Evolutionary conservation across 2,113 vertebrate genomes (phyloP).

Genomic region (Poeciliopsis prolifica): DNA sequence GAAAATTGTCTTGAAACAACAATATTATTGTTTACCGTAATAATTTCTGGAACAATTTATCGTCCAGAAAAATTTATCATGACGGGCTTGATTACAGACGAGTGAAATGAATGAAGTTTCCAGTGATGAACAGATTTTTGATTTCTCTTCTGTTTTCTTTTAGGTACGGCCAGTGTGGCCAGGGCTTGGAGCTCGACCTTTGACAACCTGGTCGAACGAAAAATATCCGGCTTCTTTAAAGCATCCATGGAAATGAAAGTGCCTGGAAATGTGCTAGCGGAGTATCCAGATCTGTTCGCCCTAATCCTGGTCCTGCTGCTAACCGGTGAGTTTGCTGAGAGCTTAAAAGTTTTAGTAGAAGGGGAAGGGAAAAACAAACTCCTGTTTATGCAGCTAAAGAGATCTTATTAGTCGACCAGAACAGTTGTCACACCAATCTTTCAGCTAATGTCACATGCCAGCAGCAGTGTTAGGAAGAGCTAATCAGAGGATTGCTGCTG

Average conservation of each 20-base stretch:
- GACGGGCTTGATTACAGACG: no score
- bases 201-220: constrained; percentile 90
- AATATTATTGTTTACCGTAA: no score
- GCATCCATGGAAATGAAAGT: constrained; percentile 79
- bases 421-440: constrained; percentile 41
- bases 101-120: neutral
- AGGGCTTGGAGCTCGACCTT: constrained; percentile 94
- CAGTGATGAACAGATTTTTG: neutral
- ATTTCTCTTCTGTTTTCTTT: neutral
- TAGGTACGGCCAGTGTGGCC: constrained; percentile 93
- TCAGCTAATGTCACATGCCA: constrained; percentile 23
- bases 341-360: neutral
- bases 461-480: constrained; percentile 27
- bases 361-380: neutral
- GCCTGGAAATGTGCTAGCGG: constrained; percentile 81
- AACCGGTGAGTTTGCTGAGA: constrained; percentile 81
- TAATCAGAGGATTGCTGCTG: constrained; percentile 23
- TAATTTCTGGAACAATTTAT: no score
- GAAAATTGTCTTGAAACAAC: no score
- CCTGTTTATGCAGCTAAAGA: neutral
- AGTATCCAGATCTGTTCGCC: constrained; percentile 92
- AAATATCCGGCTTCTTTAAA: constrained; percentile 87
- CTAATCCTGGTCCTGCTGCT: constrained; percentile 87
- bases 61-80: no score
- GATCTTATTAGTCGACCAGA: constrained; percentile 8